phyloP scores from a whole-genome alignment of 1,140 invertebrate genomes.

The Drosophila neocordata region DNA sequence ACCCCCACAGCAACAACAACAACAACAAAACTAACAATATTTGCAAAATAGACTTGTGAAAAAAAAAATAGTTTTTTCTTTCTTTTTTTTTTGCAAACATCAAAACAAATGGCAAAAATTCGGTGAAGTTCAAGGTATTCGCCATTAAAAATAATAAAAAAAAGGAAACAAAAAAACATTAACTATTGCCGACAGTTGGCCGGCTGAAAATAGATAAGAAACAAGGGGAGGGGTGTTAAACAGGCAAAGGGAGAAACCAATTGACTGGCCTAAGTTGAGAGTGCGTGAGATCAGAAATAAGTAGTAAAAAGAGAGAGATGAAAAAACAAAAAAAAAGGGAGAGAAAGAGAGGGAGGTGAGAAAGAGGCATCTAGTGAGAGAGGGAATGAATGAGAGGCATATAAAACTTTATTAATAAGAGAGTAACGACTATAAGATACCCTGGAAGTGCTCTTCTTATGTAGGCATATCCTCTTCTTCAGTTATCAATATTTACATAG shows the following conservation, averaged over 20 bases:
- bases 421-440: too few species aligned
- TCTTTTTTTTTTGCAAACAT: conserved; percentile 55
- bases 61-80: conserved; percentile 41
- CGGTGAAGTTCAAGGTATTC: conserved; percentile 82
- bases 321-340: background rate
- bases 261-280: conserved; percentile 15
- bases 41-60: conserved; percentile 69
- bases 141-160: conserved; percentile 59
- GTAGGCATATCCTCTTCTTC: background rate
- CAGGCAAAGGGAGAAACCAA: background rate
- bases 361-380: too few species aligned
- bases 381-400: background rate
- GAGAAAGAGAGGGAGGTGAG: background rate
- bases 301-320: conserved; percentile 2
- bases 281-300: conserved; percentile 40
- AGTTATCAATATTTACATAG: too few species aligned
- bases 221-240: background rate
- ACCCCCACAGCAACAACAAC: conserved; percentile 26
- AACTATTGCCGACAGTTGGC: conserved; percentile 34
- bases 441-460: too few species aligned
- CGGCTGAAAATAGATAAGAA: conserved; percentile 7
- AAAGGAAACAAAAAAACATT: conserved; percentile 28
- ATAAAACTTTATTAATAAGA: too few species aligned
- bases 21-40: conserved; percentile 58
- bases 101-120: conserved; percentile 82